Percentiles rank a stretch among this genome's conserved stretches.
These are phyloP conservation scores for Poecilus cupreus DNA, from an alignment of 2,888 invertebrate genomes.

Conservation along the genomic window DNA sequence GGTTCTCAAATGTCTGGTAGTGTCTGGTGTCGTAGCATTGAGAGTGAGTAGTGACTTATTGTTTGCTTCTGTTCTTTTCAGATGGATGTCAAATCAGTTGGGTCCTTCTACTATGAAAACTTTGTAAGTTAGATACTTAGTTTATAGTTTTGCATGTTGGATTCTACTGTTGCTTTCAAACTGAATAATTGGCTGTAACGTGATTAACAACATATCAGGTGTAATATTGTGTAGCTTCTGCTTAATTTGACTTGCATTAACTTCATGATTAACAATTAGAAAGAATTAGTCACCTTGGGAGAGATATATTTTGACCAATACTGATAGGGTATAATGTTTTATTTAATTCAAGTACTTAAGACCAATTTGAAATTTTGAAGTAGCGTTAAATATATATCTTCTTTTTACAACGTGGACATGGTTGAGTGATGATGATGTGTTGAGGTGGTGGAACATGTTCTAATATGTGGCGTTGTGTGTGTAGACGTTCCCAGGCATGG, in stretches of 20 bases:
- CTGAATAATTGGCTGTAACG: slow-evolving; percentile 63
- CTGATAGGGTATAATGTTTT: not conserved
- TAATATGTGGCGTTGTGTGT: slow-evolving; percentile 54
- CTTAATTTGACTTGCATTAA: slow-evolving; percentile 5
- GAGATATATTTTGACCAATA: not conserved
- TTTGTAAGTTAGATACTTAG: slow-evolving; percentile 85
- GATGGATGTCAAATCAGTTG: slow-evolving; percentile 98
- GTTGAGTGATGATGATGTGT: not conserved
- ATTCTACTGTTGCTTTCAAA: slow-evolving; percentile 63
- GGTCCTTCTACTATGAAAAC: slow-evolving; percentile 96
- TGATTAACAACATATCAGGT: not conserved
- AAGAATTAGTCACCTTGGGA: not conserved
- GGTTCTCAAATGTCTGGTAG: slow-evolving; percentile 26
- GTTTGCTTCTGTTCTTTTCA: slow-evolving; percentile 77
- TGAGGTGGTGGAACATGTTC: no score
- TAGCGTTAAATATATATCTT: no score
- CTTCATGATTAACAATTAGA: not conserved
- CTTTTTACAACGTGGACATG: no score
- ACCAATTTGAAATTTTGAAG: not conserved
- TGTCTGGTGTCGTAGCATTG: not conserved
- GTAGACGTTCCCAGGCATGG: slow-evolving; percentile 96
- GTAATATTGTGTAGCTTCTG: slow-evolving; percentile 37
- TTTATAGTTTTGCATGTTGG: slow-evolving; percentile 60
- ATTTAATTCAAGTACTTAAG: not conserved
- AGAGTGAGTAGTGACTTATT: slow-evolving; percentile 5